phyloP scores from a whole-genome alignment of 1,140 invertebrate genomes.

The Lycorma delicatula region DNA sequence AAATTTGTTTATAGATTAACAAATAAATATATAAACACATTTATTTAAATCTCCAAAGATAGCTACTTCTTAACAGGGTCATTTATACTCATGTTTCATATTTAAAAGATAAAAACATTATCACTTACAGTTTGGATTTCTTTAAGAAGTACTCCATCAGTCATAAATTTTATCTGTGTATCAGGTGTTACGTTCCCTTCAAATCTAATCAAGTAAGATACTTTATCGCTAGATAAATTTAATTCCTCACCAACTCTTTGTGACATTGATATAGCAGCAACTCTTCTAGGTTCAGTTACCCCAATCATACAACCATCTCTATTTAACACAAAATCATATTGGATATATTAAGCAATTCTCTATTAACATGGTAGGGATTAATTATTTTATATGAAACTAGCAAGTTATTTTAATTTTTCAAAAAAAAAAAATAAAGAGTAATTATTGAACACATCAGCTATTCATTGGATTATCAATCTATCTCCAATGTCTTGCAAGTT shows the following conservation, averaged over 20 bases:
- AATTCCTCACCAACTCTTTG: slow-evolving; percentile 86
- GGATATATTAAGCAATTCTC: no score
- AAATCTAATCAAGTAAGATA: slow-evolving; percentile 95
- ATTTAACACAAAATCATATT: slow-evolving; percentile 16
- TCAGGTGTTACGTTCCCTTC: slow-evolving; percentile 85
- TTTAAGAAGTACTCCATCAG: slow-evolving; percentile 96
- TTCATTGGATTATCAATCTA: no score
- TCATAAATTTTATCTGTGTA: slow-evolving; percentile 98
- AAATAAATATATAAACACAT: no score
- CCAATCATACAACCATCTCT: slow-evolving; percentile 72
- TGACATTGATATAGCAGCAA: slow-evolving; percentile 97
- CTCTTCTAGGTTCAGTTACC: slow-evolving; percentile 92
- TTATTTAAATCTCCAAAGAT: no score
- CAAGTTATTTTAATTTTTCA: neutral
- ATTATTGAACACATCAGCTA: no score
- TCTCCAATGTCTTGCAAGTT: no score
- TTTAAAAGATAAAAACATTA: no score
- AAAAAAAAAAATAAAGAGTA: no score
- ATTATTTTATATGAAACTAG: neutral
- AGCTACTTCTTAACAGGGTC: no score
- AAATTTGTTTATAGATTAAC: no score
- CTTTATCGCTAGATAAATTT: slow-evolving; percentile 63
- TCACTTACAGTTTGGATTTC: slow-evolving; percentile 59
- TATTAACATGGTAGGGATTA: neutral
- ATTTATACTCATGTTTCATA: no score